Conservation (phyloP, 2,888 invertebrate genomes). For the Harpalus rufipes region DNA sequence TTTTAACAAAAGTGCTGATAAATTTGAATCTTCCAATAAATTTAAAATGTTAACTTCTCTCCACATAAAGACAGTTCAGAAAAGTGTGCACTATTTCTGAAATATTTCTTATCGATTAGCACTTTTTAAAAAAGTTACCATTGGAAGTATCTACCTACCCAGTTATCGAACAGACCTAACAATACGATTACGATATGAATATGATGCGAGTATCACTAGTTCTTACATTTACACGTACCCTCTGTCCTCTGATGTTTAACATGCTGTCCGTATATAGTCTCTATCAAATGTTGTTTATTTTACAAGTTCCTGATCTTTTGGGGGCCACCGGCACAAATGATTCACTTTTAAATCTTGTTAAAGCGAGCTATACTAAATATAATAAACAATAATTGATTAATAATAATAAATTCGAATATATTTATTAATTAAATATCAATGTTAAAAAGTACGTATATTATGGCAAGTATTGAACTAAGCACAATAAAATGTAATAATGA, state of each 20-base stretch:
- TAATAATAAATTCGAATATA: slow-evolving; percentile 67
- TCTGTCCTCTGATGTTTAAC: slow-evolving; percentile 61
- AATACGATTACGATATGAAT: background rate
- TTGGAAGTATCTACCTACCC: too few species aligned
- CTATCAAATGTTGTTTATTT: slow-evolving; percentile 64
- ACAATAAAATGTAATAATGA: slow-evolving; percentile 74
- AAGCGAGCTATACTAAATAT: slow-evolving; percentile 67
- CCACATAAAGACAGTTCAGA: too few species aligned
- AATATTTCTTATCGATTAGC: too few species aligned
- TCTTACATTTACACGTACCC: slow-evolving; percentile 3
- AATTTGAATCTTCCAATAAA: too few species aligned
- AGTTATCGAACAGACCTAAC: too few species aligned
- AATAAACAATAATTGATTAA: slow-evolving; percentile 67
- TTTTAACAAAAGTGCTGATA: too few species aligned
- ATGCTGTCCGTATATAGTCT: slow-evolving; percentile 65
- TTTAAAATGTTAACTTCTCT: too few species aligned
- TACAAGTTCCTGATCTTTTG: slow-evolving; percentile 67
- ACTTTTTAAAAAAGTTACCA: too few species aligned
- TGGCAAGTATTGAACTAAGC: slow-evolving; percentile 75
- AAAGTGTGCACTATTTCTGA: too few species aligned
- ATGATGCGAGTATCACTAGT: background rate
- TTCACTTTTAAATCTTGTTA: slow-evolving; percentile 67
- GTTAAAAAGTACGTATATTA: slow-evolving; percentile 73
- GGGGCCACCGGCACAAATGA: slow-evolving; percentile 67
- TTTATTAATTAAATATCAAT: slow-evolving; percentile 71